Percentiles rank a stretch among this genome's conserved stretches.
Conservation (phyloP, 2,888 invertebrate species). For the Shargacucullia verbasci region DNA sequence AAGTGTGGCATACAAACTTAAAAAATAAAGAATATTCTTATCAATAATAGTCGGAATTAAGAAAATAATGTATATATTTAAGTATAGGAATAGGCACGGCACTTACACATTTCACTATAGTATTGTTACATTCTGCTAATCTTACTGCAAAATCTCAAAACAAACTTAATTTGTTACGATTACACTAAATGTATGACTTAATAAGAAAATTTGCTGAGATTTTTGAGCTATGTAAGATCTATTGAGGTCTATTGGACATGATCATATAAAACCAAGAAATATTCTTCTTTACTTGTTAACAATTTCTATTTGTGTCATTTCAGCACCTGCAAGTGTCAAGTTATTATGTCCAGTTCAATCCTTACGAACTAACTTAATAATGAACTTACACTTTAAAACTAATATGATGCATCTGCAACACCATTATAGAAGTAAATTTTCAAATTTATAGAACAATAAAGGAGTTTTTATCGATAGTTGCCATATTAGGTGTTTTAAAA, state of each 20-base stretch:
- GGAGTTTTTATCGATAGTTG: constrained; percentile 7
- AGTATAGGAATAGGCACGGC: constrained; percentile 38
- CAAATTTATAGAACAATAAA: constrained; percentile 7
- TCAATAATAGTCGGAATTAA: constrained; percentile 59
- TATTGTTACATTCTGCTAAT: constrained; percentile 20
- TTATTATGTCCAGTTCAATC: constrained; percentile 63
- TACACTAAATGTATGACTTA: too few species aligned
- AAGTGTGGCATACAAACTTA: constrained; percentile 17
- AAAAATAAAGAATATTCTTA: constrained; percentile 44
- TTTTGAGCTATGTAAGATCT: constrained; percentile 11
- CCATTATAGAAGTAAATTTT: constrained; percentile 16
- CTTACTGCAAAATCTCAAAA: constrained; percentile 1
- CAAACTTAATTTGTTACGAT: too few species aligned
- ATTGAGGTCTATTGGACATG: constrained; percentile 2
- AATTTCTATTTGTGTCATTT: constrained; percentile 22
- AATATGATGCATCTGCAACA: constrained; percentile 67
- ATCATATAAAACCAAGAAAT: constrained; percentile 5
- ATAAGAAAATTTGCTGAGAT: not conserved
- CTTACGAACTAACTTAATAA: constrained; percentile 69
- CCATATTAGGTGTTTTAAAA: too few species aligned
- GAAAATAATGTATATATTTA: constrained; percentile 49
- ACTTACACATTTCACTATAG: constrained; percentile 15
- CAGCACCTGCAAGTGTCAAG: constrained; percentile 47
- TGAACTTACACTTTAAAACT: constrained; percentile 59
- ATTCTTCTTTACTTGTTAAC: constrained; percentile 3